Evolutionary conservation across 2,113 vertebrate species (phyloP).

Genomic region (Hippoglossus stenolepis): DNA sequence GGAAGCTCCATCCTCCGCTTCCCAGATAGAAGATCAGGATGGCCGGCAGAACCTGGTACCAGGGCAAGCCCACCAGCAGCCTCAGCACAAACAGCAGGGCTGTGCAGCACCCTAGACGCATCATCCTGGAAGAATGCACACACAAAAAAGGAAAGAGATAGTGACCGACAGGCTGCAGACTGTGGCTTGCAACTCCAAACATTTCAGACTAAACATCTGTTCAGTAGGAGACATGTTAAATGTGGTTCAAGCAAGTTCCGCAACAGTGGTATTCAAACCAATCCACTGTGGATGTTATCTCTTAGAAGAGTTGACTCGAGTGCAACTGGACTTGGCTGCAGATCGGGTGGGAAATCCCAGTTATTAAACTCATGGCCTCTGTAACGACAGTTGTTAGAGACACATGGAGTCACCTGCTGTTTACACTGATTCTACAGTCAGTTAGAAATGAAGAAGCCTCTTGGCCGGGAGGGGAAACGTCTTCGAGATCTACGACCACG

Average conservation of each 20-base stretch:
- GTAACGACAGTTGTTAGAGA: no score
- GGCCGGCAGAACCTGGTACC: slow-evolving; percentile 88
- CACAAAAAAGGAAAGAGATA: slow-evolving; percentile 25
- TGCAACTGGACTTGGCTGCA: no score
- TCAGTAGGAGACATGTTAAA: slow-evolving; percentile 20
- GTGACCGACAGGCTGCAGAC: not conserved
- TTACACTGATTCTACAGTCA: no score
- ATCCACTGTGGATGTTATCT: no score
- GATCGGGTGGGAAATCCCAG: no score
- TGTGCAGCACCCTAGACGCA: slow-evolving; percentile 87
- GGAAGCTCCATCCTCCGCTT: slow-evolving; percentile 90
- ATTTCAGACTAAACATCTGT: slow-evolving; percentile 12
- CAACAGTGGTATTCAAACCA: no score
- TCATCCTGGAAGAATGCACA: slow-evolving; percentile 83
- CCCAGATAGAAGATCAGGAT: slow-evolving; percentile 91
- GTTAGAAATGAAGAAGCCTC: no score
- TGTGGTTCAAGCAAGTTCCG: not conserved
- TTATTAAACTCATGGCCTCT: no score
- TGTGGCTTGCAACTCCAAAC: slow-evolving; percentile 1
- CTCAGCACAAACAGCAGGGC: slow-evolving; percentile 87
- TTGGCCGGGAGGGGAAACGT: no score
- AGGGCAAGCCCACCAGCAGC: slow-evolving; percentile 87
- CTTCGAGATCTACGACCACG: no score
- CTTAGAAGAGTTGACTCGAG: no score
- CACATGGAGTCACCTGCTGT: no score